Evolutionary conservation across 2,888 invertebrate species (phyloP).

Genomic region (Drosophila maculinotata): DNA sequence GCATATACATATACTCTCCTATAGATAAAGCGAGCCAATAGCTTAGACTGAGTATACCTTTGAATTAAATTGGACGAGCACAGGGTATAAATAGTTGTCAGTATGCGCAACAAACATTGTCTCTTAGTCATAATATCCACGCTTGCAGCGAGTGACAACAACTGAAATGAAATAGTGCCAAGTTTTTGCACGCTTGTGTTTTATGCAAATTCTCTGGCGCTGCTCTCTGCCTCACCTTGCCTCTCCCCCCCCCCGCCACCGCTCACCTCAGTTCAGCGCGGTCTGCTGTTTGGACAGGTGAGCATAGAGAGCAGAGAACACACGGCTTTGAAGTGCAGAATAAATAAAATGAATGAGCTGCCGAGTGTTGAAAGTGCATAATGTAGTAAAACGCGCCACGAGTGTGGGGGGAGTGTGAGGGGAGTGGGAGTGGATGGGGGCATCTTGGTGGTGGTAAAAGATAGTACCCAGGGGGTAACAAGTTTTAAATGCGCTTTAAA

Average conservation of each 20-base stretch:
- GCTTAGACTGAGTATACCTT: not conserved
- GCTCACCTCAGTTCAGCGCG: slow-evolving; percentile 31
- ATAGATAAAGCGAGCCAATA: not conserved
- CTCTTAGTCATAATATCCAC: not conserved
- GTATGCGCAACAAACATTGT: slow-evolving; percentile 1
- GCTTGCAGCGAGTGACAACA: slow-evolving; percentile 21
- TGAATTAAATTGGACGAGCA: too few relatives aligned
- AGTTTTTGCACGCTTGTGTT: slow-evolving; percentile 70
- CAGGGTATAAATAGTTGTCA: not conserved
- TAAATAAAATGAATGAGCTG: slow-evolving; percentile 76
- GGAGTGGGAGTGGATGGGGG: not conserved
- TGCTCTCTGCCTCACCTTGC: slow-evolving; percentile 8
- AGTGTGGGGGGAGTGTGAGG: not conserved
- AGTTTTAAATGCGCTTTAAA: slow-evolving; percentile 53
- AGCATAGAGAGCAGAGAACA: slow-evolving; percentile 34
- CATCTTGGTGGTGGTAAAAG: not conserved
- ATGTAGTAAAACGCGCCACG: slow-evolving; percentile 56
- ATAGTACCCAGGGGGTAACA: slow-evolving; percentile 2
- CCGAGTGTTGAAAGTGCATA: slow-evolving; percentile 75
- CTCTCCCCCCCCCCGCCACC: not conserved
- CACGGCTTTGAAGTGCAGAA: slow-evolving; percentile 74
- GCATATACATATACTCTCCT: not conserved
- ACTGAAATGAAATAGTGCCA: slow-evolving; percentile 69
- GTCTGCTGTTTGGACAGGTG: slow-evolving; percentile 72
- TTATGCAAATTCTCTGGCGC: slow-evolving; percentile 67